Percentiles rank a stretch among this genome's conserved stretches.
These are phyloP conservation scores for Cordilura impudica DNA, from an alignment of 2,888 invertebrate genomes.

Conservation along the genomic window DNA sequence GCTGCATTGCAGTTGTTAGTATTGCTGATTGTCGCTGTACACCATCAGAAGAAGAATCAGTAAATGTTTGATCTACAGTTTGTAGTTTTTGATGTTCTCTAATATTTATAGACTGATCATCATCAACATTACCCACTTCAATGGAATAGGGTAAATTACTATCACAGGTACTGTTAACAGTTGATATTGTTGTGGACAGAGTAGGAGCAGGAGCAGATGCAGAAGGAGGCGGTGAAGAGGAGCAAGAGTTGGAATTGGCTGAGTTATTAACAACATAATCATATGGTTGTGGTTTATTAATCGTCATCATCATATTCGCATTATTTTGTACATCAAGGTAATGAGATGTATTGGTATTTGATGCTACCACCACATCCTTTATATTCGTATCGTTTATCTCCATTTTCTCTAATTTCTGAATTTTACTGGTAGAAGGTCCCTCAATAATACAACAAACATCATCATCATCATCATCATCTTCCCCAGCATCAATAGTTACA, in stretches of 20 bases:
- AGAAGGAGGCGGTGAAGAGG: conserved; percentile 33
- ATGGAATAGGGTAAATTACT: conserved; percentile 63
- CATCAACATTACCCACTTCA: conserved; percentile 51
- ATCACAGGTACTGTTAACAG: conserved; percentile 77
- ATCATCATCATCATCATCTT: conserved; percentile 14
- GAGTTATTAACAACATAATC: conserved; percentile 32
- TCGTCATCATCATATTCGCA: conserved; percentile 17
- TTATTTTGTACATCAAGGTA: conserved; percentile 40
- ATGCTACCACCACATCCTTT: background rate
- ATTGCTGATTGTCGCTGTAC: conserved; percentile 32
- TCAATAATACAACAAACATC: conserved; percentile 57
- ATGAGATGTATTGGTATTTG: conserved; percentile 19
- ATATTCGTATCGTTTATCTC: conserved; percentile 16
- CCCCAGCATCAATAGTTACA: background rate
- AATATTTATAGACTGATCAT: conserved; percentile 39
- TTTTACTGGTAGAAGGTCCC: conserved; percentile 67
- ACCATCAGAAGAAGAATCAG: conserved; percentile 28
- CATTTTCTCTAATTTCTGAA: conserved; percentile 65
- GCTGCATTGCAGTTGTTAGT: conserved; percentile 64
- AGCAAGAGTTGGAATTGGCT: conserved; percentile 41
- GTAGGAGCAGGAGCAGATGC: conserved; percentile 5
- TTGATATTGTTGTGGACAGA: conserved; percentile 59
- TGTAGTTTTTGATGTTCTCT: conserved; percentile 51
- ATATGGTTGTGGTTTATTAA: conserved; percentile 25
- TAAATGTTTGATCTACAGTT: conserved; percentile 49